Evolutionary conservation across 1,140 invertebrate genomes (phyloP).

Genomic region (Microvelia longipes): DNA sequence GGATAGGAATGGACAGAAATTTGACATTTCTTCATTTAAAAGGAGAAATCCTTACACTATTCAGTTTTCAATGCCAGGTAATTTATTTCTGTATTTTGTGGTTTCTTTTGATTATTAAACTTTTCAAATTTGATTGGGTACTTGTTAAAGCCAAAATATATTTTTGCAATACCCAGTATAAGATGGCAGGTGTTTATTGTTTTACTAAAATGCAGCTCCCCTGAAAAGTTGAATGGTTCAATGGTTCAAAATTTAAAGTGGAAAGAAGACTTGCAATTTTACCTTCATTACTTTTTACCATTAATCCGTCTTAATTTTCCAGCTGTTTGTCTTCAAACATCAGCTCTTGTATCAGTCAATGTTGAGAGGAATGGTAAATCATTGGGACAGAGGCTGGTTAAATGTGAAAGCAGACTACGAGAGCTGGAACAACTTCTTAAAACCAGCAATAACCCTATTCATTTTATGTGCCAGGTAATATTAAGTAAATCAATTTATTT

Average conservation of each 20-base stretch:
- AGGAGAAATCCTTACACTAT: conserved; percentile 63
- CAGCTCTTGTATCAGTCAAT: conserved; percentile 59
- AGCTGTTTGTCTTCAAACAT: conserved; percentile 61
- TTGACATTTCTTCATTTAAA: conserved; percentile 55
- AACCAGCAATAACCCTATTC: conserved; percentile 58
- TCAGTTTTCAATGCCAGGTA: conserved; percentile 57
- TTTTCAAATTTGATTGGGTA: too few relatives aligned
- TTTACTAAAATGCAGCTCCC: too few relatives aligned
- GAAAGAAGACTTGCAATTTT: too few relatives aligned
- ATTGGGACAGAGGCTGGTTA: conserved; percentile 59
- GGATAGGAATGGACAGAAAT: conserved; percentile 59
- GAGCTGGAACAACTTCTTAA: conserved; percentile 66
- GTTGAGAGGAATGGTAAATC: conserved; percentile 61
- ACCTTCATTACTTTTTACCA: too few relatives aligned
- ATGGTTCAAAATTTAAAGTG: too few relatives aligned
- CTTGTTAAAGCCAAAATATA: too few relatives aligned
- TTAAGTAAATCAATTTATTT: too few relatives aligned
- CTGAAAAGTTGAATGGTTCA: too few relatives aligned
- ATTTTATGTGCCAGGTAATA: conserved; percentile 72
- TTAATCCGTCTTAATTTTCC: too few relatives aligned
- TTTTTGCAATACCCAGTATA: too few relatives aligned
- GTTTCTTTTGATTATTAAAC: background rate
- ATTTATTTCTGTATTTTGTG: conserved; percentile 8
- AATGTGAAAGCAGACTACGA: conserved; percentile 64
- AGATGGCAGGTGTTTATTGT: conserved; percentile 9